Base-by-base conservation (phyloP, 2,797 vertebrate species). In the Loriculus beryllinus region DNA sequence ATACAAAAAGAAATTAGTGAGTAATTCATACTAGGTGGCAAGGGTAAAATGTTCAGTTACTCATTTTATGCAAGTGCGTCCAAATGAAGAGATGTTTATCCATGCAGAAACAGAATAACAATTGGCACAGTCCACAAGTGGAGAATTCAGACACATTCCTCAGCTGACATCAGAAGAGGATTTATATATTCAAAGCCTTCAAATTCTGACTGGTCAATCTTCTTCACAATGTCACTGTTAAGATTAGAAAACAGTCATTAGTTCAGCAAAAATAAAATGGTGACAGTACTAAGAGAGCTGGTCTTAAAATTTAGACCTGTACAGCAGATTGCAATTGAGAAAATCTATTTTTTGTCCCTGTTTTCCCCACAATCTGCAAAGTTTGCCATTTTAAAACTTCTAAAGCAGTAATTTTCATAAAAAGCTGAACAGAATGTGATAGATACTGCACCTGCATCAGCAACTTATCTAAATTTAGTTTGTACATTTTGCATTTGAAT, bases 121-220 rank as follows among this genome's bases (percentile, higher is more conserved):
- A 95, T 81, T 96, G 89, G 95, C 96, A 97, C 56, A 90, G 96
- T 68, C 93, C 94, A 78, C 68, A 95, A 89, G 68, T 10, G 75
- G 92, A 81, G 92, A 84, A 84, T 79, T 98, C 98, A 99, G 98
- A 99, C 99, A 90, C 99, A 99, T 97, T 99, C 99, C 97, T 99
- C 99, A 23, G 99, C 99, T 18, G 99, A 99, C 99, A 99, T 99
- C 98, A 99, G 95, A 63, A 99, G 99, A 69, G 99, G 99, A 97
- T 99, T 99, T 97, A 99, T 99, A 96, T 99, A 99, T 97, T 99
- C 99, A 71, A 99, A 99, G 40, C 99, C 99, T 98, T 99, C 99
- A 92, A 99, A 99, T 97, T 99, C 99, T 56, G 99, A 99, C 96
- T 99, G 99, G 97, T 99, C 99, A 82, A 99, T 99, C 98, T 99